Evolutionary conservation across 2,113 vertebrate genomes (phyloP).

Genomic region (Psephotus haematonotus): DNA sequence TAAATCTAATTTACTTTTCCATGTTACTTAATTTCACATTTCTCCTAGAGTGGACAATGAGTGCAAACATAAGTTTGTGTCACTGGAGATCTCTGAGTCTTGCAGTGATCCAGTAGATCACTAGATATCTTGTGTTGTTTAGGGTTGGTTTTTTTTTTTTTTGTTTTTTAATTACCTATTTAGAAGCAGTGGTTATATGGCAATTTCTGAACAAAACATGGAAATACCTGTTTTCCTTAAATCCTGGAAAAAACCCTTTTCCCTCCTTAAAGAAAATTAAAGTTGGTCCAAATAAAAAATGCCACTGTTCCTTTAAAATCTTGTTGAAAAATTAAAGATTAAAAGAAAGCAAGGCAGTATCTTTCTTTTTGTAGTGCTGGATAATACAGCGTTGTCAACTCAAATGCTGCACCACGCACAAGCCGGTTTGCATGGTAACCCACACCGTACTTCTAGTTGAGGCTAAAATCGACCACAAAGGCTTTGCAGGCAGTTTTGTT

Average conservation of each 20-base stretch:
- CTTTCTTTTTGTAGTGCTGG: background rate
- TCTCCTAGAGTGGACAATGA: background rate
- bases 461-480: background rate
- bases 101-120: background rate
- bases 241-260: background rate
- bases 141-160: background rate
- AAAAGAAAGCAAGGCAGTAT: background rate
- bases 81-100: background rate
- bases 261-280: background rate
- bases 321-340: background rate
- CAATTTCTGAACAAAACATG: background rate
- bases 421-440: background rate
- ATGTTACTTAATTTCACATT: background rate
- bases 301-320: background rate
- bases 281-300: background rate
- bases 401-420: background rate
- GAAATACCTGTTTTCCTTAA: background rate
- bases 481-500: background rate
- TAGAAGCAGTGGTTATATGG: background rate
- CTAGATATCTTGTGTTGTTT: background rate
- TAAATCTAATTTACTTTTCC: background rate
- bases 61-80: background rate
- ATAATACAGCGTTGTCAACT: background rate
- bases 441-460: rapidly evolving
- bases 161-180: background rate